These are phyloP conservation scores for Colistium nudipinnis DNA, from an alignment of 2,113 vertebrate species.

Conservation along the genomic window DNA sequence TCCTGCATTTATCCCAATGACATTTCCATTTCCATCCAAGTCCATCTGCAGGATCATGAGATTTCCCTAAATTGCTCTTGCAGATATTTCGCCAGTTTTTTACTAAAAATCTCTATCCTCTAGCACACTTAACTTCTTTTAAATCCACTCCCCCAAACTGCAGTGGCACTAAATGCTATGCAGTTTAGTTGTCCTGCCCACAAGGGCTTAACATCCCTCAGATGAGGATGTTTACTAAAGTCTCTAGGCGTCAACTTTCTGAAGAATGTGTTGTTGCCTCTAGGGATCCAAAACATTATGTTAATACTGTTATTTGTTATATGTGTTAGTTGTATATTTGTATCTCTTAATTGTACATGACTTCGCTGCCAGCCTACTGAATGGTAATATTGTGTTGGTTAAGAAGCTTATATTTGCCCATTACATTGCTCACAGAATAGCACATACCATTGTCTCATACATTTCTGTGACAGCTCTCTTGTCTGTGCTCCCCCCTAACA, in stretches of 20 bases:
- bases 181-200: background rate
- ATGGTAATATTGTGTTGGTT: background rate
- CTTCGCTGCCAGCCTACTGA: background rate
- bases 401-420: background rate
- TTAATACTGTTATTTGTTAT: no score
- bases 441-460: slow-evolving; percentile 19
- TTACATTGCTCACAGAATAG: slow-evolving; percentile 1
- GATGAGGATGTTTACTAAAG: background rate
- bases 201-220: background rate
- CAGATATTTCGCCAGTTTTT: no score
- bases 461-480: slow-evolving; percentile 12
- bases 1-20: no score
- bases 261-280: slow-evolving; percentile 6
- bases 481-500: slow-evolving; percentile 19
- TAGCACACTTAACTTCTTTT: background rate
- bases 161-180: background rate
- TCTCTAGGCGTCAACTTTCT: background rate
- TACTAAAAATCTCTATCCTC: background rate
- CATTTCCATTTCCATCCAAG: no score
- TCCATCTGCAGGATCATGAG: no score
- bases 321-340: slow-evolving; percentile 8
- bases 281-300: no score
- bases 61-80: no score
- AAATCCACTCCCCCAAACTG: background rate
- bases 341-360: background rate